A percentile compares a stretch with the other conserved stretches of the same genome.
Conservation (phyloP, 2,888 invertebrate genomes). For the Drosophila dives region DNA sequence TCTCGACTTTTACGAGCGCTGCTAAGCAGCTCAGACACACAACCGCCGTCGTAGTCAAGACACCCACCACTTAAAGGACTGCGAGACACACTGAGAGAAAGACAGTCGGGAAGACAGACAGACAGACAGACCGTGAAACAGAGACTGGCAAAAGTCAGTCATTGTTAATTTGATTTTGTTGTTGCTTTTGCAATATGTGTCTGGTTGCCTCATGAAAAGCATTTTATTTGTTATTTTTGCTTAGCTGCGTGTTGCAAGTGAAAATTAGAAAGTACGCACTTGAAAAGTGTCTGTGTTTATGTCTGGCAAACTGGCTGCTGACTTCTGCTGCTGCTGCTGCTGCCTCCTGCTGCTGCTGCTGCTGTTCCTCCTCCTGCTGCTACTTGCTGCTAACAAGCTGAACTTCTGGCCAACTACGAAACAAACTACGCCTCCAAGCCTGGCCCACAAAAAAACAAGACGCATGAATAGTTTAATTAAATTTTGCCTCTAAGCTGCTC, state of each 20-base stretch:
- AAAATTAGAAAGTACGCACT: constrained; percentile 81
- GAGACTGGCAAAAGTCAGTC: constrained; percentile 52
- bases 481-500: constrained; percentile 72
- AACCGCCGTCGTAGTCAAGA: constrained; percentile 52
- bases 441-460: constrained; percentile 23
- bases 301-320: constrained; percentile 59
- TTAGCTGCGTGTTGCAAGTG: constrained; percentile 73
- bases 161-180: constrained; percentile 31
- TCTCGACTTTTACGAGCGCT: constrained; percentile 43
- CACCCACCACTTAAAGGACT: constrained; percentile 61
- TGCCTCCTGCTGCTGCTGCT: constrained; percentile 14
- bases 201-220: constrained; percentile 50
- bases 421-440: constrained; percentile 15
- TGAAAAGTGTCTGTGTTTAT: constrained; percentile 76
- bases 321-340: neutral
- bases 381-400: constrained; percentile 5
- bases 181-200: constrained; percentile 21
- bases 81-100: constrained; percentile 16
- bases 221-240: constrained; percentile 53
- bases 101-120: neutral
- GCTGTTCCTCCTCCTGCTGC: neutral
- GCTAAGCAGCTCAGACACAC: constrained; percentile 66
- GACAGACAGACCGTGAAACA: neutral
- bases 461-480: constrained; percentile 78
- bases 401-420: constrained; percentile 12